Conservation (phyloP, 2,113 vertebrate genomes). For the Triplophysa tibetana region DNA sequence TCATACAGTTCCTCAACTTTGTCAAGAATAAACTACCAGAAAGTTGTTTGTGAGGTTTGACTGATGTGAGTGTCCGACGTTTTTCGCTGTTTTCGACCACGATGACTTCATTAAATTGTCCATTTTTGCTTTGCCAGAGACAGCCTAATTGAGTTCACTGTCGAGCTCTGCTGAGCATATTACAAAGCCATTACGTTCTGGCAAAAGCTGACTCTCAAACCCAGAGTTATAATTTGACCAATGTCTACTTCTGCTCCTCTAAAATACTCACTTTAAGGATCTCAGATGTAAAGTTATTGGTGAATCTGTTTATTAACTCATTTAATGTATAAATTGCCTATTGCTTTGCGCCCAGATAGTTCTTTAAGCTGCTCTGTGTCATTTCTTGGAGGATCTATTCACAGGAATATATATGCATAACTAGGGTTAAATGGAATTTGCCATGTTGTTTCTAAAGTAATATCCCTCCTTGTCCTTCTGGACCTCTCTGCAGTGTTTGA, state of each 20-base stretch:
- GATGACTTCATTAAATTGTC: conserved; percentile 10
- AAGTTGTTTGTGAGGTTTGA: conserved; percentile 22
- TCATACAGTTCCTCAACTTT: background rate
- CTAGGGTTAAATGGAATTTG: too few species aligned
- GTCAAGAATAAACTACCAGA: conserved; percentile 18
- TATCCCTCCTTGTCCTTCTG: too few species aligned
- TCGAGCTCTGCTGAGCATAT: conserved; percentile 60
- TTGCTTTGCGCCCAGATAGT: too few species aligned
- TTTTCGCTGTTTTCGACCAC: conserved; percentile 3
- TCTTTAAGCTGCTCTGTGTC: too few species aligned
- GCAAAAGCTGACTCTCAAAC: conserved; percentile 33
- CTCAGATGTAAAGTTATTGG: background rate
- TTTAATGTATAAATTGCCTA: too few species aligned
- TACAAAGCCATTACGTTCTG: conserved; percentile 56
- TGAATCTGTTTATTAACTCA: background rate
- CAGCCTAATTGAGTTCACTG: conserved; percentile 59
- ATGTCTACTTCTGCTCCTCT: conserved; percentile 38
- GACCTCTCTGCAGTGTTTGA: too few species aligned
- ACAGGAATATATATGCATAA: too few species aligned
- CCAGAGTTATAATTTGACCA: conserved; percentile 60
- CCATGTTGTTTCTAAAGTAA: too few species aligned
- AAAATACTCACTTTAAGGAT: conserved; percentile 40
- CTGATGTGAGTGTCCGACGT: background rate
- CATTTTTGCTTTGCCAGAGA: conserved; percentile 39
- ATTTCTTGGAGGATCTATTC: too few species aligned